Evolutionary conservation across 2,113 vertebrate genomes (phyloP).

Genomic region (Scalopus aquaticus): DNA sequence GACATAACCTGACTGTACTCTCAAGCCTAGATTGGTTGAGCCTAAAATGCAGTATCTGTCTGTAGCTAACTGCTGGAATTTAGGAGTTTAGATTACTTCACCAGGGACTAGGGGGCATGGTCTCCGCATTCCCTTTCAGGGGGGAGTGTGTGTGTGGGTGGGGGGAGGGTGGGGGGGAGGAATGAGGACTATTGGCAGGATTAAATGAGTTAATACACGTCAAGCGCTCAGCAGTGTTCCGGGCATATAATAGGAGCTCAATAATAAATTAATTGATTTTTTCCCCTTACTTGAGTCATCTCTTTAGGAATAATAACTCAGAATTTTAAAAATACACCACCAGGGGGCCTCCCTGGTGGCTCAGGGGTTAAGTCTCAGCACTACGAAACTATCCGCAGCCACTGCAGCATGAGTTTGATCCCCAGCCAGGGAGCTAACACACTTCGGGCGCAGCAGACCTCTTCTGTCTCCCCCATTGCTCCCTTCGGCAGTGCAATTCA

Average conservation of each 20-base stretch:
- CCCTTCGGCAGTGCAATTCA: too few relatives aligned
- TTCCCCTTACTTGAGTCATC: neutral
- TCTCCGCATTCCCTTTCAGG: neutral
- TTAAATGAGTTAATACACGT: neutral
- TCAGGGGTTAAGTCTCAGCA: too few relatives aligned
- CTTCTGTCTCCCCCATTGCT: too few relatives aligned
- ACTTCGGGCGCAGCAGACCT: too few relatives aligned
- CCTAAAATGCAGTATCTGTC: neutral
- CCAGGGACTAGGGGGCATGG: too few relatives aligned
- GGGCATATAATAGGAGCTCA: neutral
- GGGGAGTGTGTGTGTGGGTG: too few relatives aligned
- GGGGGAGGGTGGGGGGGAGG: too few relatives aligned
- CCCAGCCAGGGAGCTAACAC: too few relatives aligned
- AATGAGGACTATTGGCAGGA: neutral
- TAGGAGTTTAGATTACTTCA: neutral
- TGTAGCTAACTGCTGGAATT: neutral
- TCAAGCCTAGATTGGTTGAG: neutral
- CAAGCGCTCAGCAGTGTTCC: neutral
- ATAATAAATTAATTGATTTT: neutral
- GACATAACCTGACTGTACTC: neutral
- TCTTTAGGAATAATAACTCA: neutral
- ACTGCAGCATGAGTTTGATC: too few relatives aligned
- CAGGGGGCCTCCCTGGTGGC: neutral
- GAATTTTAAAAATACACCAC: neutral
- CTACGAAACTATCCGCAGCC: too few relatives aligned